Evolutionary conservation across 1,140 invertebrate genomes (phyloP).

Genomic region (Bombus turneri): DNA sequence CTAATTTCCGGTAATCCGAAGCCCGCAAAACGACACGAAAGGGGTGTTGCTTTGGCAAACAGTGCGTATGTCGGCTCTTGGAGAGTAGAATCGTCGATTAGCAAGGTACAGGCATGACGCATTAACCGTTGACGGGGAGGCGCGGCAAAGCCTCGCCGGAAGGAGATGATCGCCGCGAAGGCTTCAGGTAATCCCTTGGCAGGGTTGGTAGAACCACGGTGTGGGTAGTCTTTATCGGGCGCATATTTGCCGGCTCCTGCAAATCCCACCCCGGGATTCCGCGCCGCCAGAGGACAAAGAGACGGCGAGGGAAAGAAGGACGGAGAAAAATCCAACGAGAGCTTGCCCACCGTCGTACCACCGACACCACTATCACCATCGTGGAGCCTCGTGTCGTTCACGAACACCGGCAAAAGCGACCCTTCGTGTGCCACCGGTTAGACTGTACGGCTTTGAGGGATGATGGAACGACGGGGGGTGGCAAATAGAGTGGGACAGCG

Average conservation of each 20-base stretch:
- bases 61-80: neutral
- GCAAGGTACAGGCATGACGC: constrained; percentile 25
- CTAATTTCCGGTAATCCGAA: constrained; percentile 56
- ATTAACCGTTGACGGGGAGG: constrained; percentile 35
- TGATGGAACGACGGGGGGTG: constrained; percentile 72
- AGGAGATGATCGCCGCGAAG: constrained; percentile 62
- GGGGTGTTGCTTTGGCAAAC: constrained; percentile 25
- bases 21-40: neutral
- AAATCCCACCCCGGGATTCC: constrained; percentile 67
- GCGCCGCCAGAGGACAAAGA: constrained; percentile 33
- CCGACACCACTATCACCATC: constrained; percentile 7
- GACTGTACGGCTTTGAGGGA: constrained; percentile 74
- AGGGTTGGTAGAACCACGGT: constrained; percentile 36
- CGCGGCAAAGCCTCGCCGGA: constrained; percentile 51
- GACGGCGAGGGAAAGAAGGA: constrained; percentile 35
- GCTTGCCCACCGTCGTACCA: constrained; percentile 15
- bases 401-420: constrained; percentile 27
- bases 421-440: constrained; percentile 65
- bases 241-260: constrained; percentile 70
- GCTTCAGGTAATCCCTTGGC: constrained; percentile 59
- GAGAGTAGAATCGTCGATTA: constrained; percentile 27
- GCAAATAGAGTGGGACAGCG: constrained; percentile 80
- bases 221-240: constrained; percentile 66
- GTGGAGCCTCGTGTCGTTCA: constrained; percentile 22
- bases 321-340: constrained; percentile 54